Conservation (phyloP, 2,888 invertebrate genomes). For the Lycocerus yunnanus region DNA sequence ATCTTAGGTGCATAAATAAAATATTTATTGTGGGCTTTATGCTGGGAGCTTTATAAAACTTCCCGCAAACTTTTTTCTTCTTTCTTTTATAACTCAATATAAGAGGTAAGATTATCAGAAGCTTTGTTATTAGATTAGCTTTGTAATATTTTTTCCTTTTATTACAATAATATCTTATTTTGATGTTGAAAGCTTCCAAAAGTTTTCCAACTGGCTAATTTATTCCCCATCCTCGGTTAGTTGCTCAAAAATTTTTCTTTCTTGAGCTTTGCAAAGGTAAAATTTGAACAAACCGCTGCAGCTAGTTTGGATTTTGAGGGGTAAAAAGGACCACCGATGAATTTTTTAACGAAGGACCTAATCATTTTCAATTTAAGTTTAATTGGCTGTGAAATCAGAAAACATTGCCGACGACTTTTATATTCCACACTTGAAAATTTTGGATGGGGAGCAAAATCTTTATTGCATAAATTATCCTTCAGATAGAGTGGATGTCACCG, state of each 20-base stretch:
- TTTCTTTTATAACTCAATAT: neutral
- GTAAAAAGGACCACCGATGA: too few relatives aligned
- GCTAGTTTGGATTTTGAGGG: neutral
- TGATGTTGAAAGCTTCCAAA: neutral
- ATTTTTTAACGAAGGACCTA: too few relatives aligned
- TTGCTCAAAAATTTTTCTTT: neutral
- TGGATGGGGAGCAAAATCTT: neutral
- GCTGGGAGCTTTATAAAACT: neutral
- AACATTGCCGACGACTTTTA: too few relatives aligned
- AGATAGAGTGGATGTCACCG: too few relatives aligned
- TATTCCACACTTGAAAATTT: neutral
- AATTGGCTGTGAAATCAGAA: neutral
- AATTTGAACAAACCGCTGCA: too few relatives aligned
- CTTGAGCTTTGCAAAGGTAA: neutral
- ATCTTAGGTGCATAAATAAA: neutral
- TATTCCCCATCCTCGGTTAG: neutral
- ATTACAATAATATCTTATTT: neutral
- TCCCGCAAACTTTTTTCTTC: neutral
- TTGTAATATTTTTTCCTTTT: neutral
- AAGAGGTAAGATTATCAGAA: neutral
- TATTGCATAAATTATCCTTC: too few relatives aligned
- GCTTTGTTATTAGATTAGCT: neutral
- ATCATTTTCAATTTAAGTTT: neutral
- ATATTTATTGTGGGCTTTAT: neutral
- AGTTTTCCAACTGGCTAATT: neutral